phyloP scores from a whole-genome alignment of 2,888 invertebrate species.

The Cataglyphis rosenhaueri region DNA sequence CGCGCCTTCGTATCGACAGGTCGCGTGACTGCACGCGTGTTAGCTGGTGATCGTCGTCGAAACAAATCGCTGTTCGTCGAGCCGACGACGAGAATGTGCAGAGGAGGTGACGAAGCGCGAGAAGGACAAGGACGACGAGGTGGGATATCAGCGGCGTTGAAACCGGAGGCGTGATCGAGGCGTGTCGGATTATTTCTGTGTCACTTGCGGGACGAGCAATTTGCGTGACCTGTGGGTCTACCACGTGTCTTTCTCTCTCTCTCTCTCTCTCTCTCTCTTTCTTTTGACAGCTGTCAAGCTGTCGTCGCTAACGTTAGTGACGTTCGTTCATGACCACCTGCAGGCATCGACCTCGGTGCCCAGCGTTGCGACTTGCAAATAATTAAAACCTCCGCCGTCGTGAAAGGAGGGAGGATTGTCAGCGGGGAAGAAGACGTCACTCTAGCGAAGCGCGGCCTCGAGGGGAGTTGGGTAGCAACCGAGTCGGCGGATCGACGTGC shows the following conservation, averaged over 20 bases:
- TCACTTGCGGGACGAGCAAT: neutral
- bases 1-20: conserved; percentile 39
- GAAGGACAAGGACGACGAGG: neutral
- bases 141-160: neutral
- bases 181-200: conserved; percentile 9
- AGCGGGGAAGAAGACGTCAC: neutral
- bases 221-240: conserved; percentile 8
- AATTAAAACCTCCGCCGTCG: conserved; percentile 11
- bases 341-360: neutral
- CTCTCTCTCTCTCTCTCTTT: neutral
- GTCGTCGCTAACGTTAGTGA: neutral
- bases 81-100: conserved; percentile 39
- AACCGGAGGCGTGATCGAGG: conserved; percentile 32
- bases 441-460: neutral
- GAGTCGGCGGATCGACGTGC: neutral
- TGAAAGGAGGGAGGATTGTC: neutral
- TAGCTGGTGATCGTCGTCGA: conserved; percentile 22
- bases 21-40: conserved; percentile 2
- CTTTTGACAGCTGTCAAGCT: neutral
- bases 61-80: neutral
- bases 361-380: neutral
- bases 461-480: conserved; percentile 20
- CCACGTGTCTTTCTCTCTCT: conserved; percentile 41
- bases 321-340: conserved; percentile 8
- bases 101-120: neutral